These are phyloP conservation scores for Luscinia megarhynchos DNA, from an alignment of 2,797 vertebrate genomes.

Conservation along the genomic window DNA sequence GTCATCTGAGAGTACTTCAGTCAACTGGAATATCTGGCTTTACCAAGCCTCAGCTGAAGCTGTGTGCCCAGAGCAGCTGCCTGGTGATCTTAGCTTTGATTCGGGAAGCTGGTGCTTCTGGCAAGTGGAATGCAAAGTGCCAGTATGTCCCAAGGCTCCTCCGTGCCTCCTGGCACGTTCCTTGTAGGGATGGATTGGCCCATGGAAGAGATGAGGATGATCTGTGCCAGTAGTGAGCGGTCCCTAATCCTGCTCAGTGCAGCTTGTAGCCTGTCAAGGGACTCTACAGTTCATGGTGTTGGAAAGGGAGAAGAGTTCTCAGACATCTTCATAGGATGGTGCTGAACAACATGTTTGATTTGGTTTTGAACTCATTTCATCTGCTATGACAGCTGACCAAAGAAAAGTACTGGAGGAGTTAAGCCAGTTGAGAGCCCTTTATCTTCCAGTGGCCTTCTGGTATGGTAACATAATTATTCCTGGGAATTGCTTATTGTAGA, in stretches of 20 bases:
- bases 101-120: not conserved
- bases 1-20: not conserved
- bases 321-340: not conserved
- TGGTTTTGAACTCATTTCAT: not conserved
- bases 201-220: not conserved
- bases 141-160: not conserved
- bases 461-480: not conserved
- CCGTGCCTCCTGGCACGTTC: not conserved
- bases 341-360: not conserved
- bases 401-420: not conserved
- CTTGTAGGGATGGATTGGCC: not conserved
- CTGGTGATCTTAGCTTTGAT: constrained; percentile 4
- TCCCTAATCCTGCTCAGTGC: not conserved
- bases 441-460: not conserved
- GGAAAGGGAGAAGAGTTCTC: not conserved
- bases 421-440: not conserved
- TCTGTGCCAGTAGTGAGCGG: not conserved
- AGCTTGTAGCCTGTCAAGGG: not conserved
- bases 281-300: not conserved
- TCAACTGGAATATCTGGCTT: constrained; percentile 55
- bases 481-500: not conserved
- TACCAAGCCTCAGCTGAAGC: not conserved
- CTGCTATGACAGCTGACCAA: not conserved
- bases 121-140: constrained; percentile 15
- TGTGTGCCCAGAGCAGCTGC: not conserved